Evolutionary conservation across 2,797 vertebrate species (phyloP), one percentile per base, ranked within the genome.

Genomic region (Pteronotus mesoamericanus): DNA sequence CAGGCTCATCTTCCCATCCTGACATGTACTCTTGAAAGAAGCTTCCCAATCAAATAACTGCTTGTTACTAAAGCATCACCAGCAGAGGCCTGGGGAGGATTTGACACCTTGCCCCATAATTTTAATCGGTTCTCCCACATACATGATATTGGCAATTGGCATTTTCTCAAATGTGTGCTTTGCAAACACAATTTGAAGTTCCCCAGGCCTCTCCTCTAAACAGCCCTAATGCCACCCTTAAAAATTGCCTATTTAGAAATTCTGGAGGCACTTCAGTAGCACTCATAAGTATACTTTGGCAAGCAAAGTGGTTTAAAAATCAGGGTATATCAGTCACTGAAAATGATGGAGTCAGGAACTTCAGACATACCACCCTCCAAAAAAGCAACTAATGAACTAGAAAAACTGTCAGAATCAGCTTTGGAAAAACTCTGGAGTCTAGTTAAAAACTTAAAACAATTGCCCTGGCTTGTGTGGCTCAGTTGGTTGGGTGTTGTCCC

Each of bases 191-290:
- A 26, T 21, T 89, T 94, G 26, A 91, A 55, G 21, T 82, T 89
- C 26, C 19, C 18, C 83, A 89, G 24, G 59, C 32, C 29, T 21
- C 4, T 89, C 34, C 55, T 92, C 12, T n/a, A 89, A 48, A 37
- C 24, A 51, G 39, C 8, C 21, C 24, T 34, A 55, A 42, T 61
- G 18, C 21, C 9, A 85, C 32, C 64, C n/a, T 59, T 88, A 69
- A 94, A 92, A 95, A 90, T 19, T 79, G 66, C 48, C 32, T 83
- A 3, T 86, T 78, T 92, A 59, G 66, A 90, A 87, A 84, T 90
- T 90, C 22, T 84, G 51, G 39, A 90, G 26, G 37, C 37, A 64
- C 22, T 48, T 92, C 37, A 69, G 64, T 64, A 79, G 18, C 34
- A 75, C 16, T 84, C 34, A 75, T 85, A 86, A 77, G 9, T 86